phyloP scores from a whole-genome alignment of 2,888 invertebrate genomes.

The Ichneumoninae sp. region DNA sequence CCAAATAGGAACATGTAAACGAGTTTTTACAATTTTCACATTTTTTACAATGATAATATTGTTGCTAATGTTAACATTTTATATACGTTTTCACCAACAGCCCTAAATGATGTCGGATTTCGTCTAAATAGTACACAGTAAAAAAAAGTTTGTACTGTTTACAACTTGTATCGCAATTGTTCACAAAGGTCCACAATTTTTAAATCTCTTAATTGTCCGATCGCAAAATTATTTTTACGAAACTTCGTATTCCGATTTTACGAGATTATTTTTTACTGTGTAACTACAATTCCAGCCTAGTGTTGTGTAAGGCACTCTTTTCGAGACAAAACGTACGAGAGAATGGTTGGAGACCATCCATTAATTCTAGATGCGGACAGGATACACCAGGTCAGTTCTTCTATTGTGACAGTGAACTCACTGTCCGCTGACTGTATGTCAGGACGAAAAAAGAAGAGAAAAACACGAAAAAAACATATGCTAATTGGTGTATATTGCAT shows the following conservation, averaged over 20 bases:
- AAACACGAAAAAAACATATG: conserved; percentile 7
- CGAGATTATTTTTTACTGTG: no score
- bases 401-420: conserved; percentile 12
- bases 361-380: conserved; percentile 64
- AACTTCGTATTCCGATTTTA: no score
- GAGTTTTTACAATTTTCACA: background rate
- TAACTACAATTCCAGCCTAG: background rate
- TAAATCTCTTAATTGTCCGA: no score
- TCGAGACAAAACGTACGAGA: conserved; percentile 69
- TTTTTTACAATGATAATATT: background rate
- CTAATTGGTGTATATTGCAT: conserved; percentile 18
- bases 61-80: background rate
- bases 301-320: background rate
- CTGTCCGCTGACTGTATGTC: background rate
- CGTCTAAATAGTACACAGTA: background rate
- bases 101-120: conserved; percentile 15
- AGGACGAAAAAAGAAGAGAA: background rate
- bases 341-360: conserved; percentile 68
- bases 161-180: no score
- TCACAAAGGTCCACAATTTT: no score
- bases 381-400: background rate
- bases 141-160: no score
- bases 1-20: background rate
- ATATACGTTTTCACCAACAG: conserved; percentile 23
- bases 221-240: no score